phyloP scores from a whole-genome alignment of 2,888 invertebrate genomes.

The Melangyna quadrimaculata region DNA sequence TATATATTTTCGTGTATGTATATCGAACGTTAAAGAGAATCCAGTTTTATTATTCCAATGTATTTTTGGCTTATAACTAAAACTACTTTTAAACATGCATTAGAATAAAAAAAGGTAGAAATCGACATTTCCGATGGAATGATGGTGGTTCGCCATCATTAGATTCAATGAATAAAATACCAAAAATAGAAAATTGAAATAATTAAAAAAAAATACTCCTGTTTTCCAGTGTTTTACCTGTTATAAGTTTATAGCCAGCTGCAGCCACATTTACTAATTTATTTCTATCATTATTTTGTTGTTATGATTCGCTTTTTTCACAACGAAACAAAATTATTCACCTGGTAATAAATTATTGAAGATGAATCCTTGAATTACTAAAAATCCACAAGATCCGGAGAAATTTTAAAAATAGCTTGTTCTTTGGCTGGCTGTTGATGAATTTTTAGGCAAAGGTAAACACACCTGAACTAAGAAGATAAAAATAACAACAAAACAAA shows the following conservation, averaged over 20 bases:
- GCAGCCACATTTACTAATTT: conserved; percentile 60
- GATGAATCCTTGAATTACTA: conserved; percentile 69
- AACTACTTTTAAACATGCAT: conserved; percentile 64
- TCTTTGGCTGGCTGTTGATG: conserved; percentile 65
- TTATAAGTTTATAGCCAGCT: conserved; percentile 51
- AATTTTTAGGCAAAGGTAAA: conserved; percentile 64
- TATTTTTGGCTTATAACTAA: conserved; percentile 62
- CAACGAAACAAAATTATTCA: conserved; percentile 50
- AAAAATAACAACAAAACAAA: conserved; percentile 60
- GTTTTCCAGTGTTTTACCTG: conserved; percentile 69
- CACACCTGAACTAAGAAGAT: conserved; percentile 68
- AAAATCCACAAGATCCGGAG: conserved; percentile 69
- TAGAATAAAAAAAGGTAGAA: conserved; percentile 40
- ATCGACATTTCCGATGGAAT: conserved; percentile 10
- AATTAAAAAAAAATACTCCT: conserved; percentile 11
- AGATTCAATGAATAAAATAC: background rate
- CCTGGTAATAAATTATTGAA: conserved; percentile 34
- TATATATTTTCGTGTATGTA: conserved; percentile 68
- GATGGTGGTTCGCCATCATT: conserved; percentile 14
- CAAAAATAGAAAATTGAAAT: conserved; percentile 41
- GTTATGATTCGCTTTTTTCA: conserved; percentile 26
- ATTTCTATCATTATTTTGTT: conserved; percentile 20
- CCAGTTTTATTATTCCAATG: conserved; percentile 57
- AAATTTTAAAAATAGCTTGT: conserved; percentile 56
- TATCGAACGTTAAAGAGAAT: conserved; percentile 49